Conservation (phyloP, 2,888 invertebrate species). For the Tholera decimalis region DNA sequence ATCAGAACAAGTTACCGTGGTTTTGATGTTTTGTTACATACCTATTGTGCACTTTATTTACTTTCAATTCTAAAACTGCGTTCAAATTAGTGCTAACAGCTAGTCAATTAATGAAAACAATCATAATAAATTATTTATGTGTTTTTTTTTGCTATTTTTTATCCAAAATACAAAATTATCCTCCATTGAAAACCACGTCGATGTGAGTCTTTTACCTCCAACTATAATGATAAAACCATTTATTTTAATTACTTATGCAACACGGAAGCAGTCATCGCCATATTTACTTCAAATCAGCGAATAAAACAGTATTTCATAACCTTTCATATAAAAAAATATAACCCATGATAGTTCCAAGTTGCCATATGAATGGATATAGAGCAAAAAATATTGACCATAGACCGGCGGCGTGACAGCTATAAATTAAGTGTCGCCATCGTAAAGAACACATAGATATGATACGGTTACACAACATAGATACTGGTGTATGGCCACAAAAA, state of each 20-base stretch:
- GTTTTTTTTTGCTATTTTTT: no score
- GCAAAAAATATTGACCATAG: slow-evolving; percentile 79
- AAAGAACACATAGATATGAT: slow-evolving; percentile 71
- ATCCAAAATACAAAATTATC: no score
- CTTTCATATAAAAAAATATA: slow-evolving; percentile 20
- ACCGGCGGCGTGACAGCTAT: slow-evolving; percentile 73
- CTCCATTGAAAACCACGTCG: background rate
- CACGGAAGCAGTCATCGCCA: slow-evolving; percentile 10
- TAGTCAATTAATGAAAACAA: no score
- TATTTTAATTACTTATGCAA: slow-evolving; percentile 7
- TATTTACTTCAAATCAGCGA: slow-evolving; percentile 11
- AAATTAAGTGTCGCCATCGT: slow-evolving; percentile 80
- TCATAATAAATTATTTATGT: no score
- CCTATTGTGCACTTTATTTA: background rate
- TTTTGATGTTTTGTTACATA: background rate
- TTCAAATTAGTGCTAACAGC: no score
- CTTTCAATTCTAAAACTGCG: no score
- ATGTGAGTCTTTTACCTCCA: background rate
- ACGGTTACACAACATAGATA: slow-evolving; percentile 59
- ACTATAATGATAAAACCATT: slow-evolving; percentile 1
- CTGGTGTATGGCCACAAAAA: slow-evolving; percentile 21
- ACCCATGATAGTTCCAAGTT: slow-evolving; percentile 54
- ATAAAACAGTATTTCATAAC: slow-evolving; percentile 24
- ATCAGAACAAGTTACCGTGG: background rate
- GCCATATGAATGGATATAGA: slow-evolving; percentile 63